phyloP scores from a whole-genome alignment of 2,797 vertebrate genomes.

The Hypotaenidia okinawae region DNA sequence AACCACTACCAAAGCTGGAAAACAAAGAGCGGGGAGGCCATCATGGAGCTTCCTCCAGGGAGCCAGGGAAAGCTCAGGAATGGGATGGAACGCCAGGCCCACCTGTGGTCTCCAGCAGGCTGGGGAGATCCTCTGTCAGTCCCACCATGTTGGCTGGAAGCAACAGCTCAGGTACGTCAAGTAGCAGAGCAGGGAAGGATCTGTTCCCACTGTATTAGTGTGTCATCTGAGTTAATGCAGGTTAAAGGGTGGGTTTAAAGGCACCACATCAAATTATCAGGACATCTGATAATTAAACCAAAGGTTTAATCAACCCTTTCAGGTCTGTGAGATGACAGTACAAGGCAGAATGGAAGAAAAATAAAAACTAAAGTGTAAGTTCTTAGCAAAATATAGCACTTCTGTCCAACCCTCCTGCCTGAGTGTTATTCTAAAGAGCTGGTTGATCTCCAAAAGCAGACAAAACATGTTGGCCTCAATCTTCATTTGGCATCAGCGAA shows the following conservation, averaged over 20 bases:
- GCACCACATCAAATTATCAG: neutral
- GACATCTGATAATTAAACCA: neutral
- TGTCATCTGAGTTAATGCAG: neutral
- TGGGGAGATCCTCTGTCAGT: constrained; percentile 89
- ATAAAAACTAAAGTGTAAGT: neutral
- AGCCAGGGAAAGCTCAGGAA: constrained; percentile 93
- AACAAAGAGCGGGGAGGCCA: constrained; percentile 86
- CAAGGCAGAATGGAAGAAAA: neutral
- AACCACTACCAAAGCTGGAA: constrained; percentile 89
- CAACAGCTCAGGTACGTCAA: constrained; percentile 86
- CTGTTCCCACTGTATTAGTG: neutral
- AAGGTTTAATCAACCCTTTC: neutral
- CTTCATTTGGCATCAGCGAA: constrained; percentile 32
- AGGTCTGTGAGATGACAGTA: neutral
- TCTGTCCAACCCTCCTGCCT: neutral
- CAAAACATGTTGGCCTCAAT: constrained; percentile 35
- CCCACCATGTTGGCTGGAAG: constrained; percentile 86
- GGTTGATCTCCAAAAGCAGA: constrained; percentile 40
- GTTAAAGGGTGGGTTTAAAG: neutral
- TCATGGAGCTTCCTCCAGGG: constrained; percentile 78
- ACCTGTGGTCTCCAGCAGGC: constrained; percentile 85
- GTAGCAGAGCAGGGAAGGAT: neutral
- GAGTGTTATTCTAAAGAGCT: constrained; percentile 28
- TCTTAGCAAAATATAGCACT: neutral
- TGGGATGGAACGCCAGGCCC: constrained; percentile 88